Evolutionary conservation across 2,888 invertebrate species (phyloP).

Genomic region (Julus scandinavius): DNA sequence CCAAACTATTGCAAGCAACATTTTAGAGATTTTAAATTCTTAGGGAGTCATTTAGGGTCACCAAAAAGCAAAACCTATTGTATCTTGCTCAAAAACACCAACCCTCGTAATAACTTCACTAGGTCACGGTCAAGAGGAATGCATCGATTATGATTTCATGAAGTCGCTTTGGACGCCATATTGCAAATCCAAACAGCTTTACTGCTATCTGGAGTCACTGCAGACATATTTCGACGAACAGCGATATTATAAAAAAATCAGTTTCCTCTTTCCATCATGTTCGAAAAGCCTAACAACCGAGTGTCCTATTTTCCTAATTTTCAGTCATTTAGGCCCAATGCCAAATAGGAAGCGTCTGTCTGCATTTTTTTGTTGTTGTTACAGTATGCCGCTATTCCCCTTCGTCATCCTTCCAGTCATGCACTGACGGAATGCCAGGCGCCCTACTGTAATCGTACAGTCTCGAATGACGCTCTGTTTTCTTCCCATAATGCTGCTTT

Average conservation of each 20-base stretch:
- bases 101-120: too few relatives aligned
- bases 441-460: neutral
- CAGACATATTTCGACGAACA: neutral
- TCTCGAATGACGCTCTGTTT: slow-evolving; percentile 5
- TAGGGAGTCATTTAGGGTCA: too few relatives aligned
- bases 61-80: too few relatives aligned
- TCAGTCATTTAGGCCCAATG: slow-evolving; percentile 16
- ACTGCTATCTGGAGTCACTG: neutral
- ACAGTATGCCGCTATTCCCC: neutral
- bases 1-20: too few relatives aligned
- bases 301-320: slow-evolving; percentile 32
- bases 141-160: neutral
- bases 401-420: neutral
- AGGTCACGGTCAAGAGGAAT: too few relatives aligned
- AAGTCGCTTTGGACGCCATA: neutral
- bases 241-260: neutral
- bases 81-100: too few relatives aligned
- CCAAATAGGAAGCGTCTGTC: neutral
- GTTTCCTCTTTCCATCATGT: neutral
- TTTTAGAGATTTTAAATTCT: too few relatives aligned
- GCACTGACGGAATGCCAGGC: neutral
- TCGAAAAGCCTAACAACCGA: neutral
- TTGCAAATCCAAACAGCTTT: neutral
- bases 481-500: neutral
- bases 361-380: neutral